Percentiles rank a stretch among this genome's conserved stretches.
These are phyloP conservation scores for Mayetiola destructor DNA, from an alignment of 2,888 invertebrate genomes.

Conservation along the genomic window DNA sequence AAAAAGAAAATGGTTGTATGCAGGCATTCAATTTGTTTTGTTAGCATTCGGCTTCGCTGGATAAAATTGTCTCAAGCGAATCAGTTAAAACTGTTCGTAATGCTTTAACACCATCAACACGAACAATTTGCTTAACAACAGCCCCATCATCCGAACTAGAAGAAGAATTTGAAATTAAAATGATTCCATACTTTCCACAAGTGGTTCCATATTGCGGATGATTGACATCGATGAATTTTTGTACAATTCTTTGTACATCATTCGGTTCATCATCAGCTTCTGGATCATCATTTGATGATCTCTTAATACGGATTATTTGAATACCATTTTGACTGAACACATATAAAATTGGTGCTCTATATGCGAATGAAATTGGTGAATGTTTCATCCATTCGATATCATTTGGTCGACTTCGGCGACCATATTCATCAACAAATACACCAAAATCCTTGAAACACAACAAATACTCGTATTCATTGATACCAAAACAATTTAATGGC, in stretches of 20 bases:
- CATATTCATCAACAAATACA: slow-evolving; percentile 70
- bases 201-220: slow-evolving; percentile 28
- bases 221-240: slow-evolving; percentile 28
- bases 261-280: slow-evolving; percentile 27
- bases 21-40: too few species aligned
- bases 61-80: slow-evolving; percentile 32
- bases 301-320: slow-evolving; percentile 31
- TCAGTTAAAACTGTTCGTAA: slow-evolving; percentile 28
- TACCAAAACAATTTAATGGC: slow-evolving; percentile 49
- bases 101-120: slow-evolving; percentile 27
- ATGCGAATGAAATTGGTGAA: slow-evolving; percentile 62
- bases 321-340: slow-evolving; percentile 46
- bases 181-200: slow-evolving; percentile 27
- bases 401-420: slow-evolving; percentile 56
- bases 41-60: slow-evolving; percentile 18
- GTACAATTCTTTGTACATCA: slow-evolving; percentile 20
- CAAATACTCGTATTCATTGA: slow-evolving; percentile 54
- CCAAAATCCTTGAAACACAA: slow-evolving; percentile 79
- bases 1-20: too few species aligned
- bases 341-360: slow-evolving; percentile 60
- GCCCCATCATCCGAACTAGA: slow-evolving; percentile 24
- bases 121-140: slow-evolving; percentile 28
- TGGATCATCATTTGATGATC: too few species aligned
- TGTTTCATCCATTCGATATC: slow-evolving; percentile 66
- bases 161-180: slow-evolving; percentile 19